These are phyloP conservation scores for Carposina sasakii DNA, from an alignment of 1,140 invertebrate genomes.

Conservation along the genomic window DNA sequence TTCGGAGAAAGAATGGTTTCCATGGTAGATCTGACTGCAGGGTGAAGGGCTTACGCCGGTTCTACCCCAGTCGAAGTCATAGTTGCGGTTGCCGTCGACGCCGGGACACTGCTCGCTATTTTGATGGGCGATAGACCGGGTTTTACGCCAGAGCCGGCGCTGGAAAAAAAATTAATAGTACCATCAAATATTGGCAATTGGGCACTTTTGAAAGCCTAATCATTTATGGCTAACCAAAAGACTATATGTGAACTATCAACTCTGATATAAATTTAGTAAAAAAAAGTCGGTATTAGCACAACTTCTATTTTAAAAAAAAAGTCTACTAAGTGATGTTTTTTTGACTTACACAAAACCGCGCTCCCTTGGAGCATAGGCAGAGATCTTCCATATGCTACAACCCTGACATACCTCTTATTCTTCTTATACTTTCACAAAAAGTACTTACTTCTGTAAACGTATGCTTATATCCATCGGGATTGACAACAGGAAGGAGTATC, in stretches of 20 bases:
- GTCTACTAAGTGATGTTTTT: no score
- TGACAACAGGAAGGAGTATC: slow-evolving; percentile 68
- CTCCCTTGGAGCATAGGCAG: no score
- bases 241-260: no score
- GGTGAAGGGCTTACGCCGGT: background rate
- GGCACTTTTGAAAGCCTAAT: slow-evolving; percentile 11
- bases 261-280: no score
- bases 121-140: slow-evolving; percentile 24
- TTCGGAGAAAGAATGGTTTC: background rate
- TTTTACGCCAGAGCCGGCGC: slow-evolving; percentile 57
- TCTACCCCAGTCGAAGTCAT: slow-evolving; percentile 27
- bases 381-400: no score
- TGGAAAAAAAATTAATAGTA: slow-evolving; percentile 16
- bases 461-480: slow-evolving; percentile 71
- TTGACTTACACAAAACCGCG: no score
- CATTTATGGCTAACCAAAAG: background rate
- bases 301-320: no score
- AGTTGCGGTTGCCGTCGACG: slow-evolving; percentile 51
- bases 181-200: slow-evolving; percentile 14
- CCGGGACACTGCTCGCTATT: slow-evolving; percentile 21
- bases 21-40: background rate
- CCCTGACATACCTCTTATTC: no score
- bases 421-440: background rate
- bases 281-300: no score
- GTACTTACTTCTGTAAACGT: background rate